Evolutionary conservation across 2,888 invertebrate genomes (phyloP), one percentile per base, ranked within the genome.

Genomic region (Antitype chi): DNA sequence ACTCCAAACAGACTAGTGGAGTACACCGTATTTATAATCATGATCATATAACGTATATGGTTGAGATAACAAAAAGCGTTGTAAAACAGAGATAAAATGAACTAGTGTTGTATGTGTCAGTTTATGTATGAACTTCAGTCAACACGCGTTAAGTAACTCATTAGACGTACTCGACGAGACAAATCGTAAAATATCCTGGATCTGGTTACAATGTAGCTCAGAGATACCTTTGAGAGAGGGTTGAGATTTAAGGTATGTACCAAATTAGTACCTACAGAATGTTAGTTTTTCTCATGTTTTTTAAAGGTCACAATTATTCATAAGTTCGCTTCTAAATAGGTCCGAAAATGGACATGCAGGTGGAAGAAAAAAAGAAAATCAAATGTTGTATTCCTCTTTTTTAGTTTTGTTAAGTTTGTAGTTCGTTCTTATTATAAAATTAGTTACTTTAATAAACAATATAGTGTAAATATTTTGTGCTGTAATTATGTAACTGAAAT

Each of bases 81-180:
- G 78, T 82, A 81, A 77, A 86, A 60, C 59, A 55, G 55, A 59
- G 62, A 59, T 81, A 84, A 32, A 17, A n/a, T n/a, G 55, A 55
- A 76, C 76, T 78, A 74, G 70, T 73, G 55, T 59, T 70, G 66
- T 80, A 68, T 73, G 71, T 74, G 74, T 70, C 68, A 75, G 77
- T 85, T 86, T 86, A 81, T 74, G 69, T 70, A 67, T 60, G 15
- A 86, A 87, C 78, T 87, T 83, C 63, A 79, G 79, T 79, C 83
- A 82, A 86, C 85, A 80, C 73, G 75, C 81, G 76, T 87, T 86
- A 87, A 81, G 63, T 77, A 82, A 80, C 88, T 85, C 86, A 87
- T 87, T 85, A 87, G 81, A 83, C 72, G 82, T 70, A 81, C 67
- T 76, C 69, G 74, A 57, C 57, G 80, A 80, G 85, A 87, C 84